A percentile compares a stretch with the other conserved stretches of the same genome.
Evolutionary conservation across 2,113 vertebrate species (phyloP).

Genomic region (Bombycilla garrulus): DNA sequence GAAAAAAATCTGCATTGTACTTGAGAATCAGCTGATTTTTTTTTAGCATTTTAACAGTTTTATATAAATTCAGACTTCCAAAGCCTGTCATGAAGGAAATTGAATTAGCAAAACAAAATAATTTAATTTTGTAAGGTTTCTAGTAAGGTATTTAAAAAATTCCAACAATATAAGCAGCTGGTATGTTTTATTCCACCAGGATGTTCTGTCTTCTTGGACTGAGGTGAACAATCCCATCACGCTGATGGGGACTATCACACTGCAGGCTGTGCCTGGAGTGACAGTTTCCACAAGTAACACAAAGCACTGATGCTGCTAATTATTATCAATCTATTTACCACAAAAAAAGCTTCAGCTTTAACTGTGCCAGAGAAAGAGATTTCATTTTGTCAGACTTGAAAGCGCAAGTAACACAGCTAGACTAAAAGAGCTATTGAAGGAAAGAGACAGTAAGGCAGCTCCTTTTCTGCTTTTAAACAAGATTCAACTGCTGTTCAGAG

Average conservation of each 20-base stretch:
- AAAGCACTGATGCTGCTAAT: neutral
- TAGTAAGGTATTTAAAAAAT: neutral
- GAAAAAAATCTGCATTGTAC: neutral
- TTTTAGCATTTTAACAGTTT: neutral
- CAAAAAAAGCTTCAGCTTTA: neutral
- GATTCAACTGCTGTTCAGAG: conserved; percentile 2
- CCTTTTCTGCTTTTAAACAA: conserved; percentile 8
- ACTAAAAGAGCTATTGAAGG: neutral
- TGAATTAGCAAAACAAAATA: neutral
- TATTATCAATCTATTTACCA: neutral
- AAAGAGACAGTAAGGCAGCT: neutral
- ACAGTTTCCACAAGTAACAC: neutral
- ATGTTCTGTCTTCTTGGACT: neutral
- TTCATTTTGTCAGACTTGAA: conserved; percentile 10
- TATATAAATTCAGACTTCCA: neutral
- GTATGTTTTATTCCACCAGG: neutral
- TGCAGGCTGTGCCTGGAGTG: neutral
- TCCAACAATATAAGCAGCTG: neutral
- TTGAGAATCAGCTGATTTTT: neutral
- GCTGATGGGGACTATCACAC: neutral
- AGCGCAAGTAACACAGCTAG: neutral
- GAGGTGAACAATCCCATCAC: neutral
- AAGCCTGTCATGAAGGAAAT: neutral
- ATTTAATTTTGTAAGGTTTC: neutral
- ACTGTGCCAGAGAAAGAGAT: neutral